Percentiles rank a stretch among this genome's conserved stretches.
These are phyloP conservation scores for Priocnemis perturbator DNA, from an alignment of 2,888 invertebrate genomes.

Conservation along the genomic window DNA sequence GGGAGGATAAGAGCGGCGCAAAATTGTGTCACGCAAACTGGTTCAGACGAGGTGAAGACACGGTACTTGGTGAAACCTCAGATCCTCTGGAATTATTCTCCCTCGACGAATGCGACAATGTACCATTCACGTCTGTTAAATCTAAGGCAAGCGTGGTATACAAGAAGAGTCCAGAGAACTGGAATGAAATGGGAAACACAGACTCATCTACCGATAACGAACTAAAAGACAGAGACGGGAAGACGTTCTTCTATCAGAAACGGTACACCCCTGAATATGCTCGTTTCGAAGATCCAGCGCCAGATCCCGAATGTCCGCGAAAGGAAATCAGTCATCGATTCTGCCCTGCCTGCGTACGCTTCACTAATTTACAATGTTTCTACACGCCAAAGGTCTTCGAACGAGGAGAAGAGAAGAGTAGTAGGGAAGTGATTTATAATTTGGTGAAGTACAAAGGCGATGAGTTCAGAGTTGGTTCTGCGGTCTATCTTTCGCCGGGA, in stretches of 20 bases:
- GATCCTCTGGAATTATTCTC: conserved; percentile 86
- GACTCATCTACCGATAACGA: conserved; percentile 45
- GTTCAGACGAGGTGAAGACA: conserved; percentile 84
- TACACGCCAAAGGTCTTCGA: conserved; percentile 52
- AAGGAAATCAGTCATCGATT: conserved; percentile 66
- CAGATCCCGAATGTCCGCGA: conserved; percentile 47
- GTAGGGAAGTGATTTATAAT: conserved; percentile 69
- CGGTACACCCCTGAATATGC: conserved; percentile 73
- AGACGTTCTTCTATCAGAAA: conserved; percentile 82
- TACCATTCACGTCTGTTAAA: conserved; percentile 76
- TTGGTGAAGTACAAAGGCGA: conserved; percentile 79
- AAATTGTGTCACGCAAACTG: conserved; percentile 85
- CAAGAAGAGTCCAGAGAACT: conserved; percentile 77
- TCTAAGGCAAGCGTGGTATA: conserved; percentile 73
- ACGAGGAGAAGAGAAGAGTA: conserved; percentile 49
- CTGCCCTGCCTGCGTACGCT: conserved; percentile 68
- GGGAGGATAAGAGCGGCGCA: conserved; percentile 79
- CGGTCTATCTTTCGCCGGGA: conserved; percentile 82
- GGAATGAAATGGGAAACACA: conserved; percentile 79
- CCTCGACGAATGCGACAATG: conserved; percentile 85
- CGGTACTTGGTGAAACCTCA: conserved; percentile 86
- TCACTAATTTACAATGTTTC: conserved; percentile 31
- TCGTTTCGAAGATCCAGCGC: conserved; percentile 65
- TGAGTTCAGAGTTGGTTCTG: conserved; percentile 81
- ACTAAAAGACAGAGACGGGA: conserved; percentile 76